Evolutionary conservation across 2,888 invertebrate genomes (phyloP), one percentile per base, ranked within the genome.

Genomic region (Rhamnusium bicolor): DNA sequence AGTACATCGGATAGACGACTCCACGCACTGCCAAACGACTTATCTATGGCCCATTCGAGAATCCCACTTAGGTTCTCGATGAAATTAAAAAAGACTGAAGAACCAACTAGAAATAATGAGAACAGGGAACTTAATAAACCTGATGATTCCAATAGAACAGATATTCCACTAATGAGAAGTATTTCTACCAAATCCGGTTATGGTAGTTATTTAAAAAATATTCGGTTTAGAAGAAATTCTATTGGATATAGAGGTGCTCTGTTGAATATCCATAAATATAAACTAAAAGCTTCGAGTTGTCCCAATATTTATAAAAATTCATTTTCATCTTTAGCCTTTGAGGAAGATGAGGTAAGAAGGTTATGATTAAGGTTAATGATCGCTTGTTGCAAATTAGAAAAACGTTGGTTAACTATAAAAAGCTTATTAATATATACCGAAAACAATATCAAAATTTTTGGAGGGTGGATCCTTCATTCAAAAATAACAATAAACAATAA

Each of bases 241-340:
- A 93, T 96, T 73, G 94, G 95, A 86, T 95, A 96, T 86, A 92
- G 96, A 54, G 95, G 95, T 51, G 95, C 95, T 2, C 93, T 95
- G 90, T 87, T 96, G 69, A 96, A 94, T 85, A 93, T 95, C 66
- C 93, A 94, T 82, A 92, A 94, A 24, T 49, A 73, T 40, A 63
- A 93, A 65, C 87, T 96, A 72, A 91, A 94, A 75, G 96, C 97
- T 0, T 96, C 95, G 1, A 97, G 97, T 51, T 97, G 97, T 86
- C 97, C 98, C 0, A 94, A 97, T 87, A 95, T 97, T 82, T 96
- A 93, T 84, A 91, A 94, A 80, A 96, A 95, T 85, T 95, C 95
- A n/a, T 95, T 95, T 93, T 94, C 94, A 46, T 94, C 95, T 1
- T 92, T 96, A 63, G 92, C 93, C 62, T 92, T 93, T 78, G 94